phyloP scores from a whole-genome alignment of 2,113 vertebrate genomes.

The Tinamus guttatus region DNA sequence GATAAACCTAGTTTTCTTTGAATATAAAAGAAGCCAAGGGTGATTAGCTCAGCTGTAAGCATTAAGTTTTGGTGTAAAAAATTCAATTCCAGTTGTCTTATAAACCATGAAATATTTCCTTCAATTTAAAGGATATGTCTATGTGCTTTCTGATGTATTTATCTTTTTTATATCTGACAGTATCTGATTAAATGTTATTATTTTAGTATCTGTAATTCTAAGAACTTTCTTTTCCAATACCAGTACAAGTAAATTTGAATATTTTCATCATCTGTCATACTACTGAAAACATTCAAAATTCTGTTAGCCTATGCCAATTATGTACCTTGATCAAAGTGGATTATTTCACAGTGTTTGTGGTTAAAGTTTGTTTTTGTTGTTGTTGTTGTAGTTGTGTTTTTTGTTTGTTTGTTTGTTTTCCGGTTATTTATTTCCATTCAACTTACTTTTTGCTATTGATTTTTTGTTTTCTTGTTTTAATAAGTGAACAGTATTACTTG shows the following conservation, averaged over 20 bases:
- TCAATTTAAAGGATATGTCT: neutral
- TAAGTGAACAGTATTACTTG: neutral
- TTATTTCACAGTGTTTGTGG: neutral
- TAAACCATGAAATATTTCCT: neutral
- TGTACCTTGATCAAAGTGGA: neutral
- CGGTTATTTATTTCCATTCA: neutral
- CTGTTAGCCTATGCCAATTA: neutral
- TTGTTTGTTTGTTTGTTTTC: too few relatives aligned
- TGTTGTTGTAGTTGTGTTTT: too few relatives aligned
- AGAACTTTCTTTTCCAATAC: neutral
- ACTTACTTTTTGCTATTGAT: neutral
- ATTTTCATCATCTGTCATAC: neutral
- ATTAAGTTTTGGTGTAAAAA: neutral
- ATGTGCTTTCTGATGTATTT: neutral
- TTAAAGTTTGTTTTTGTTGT: neutral
- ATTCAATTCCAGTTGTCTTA: neutral
- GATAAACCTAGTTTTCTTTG: neutral
- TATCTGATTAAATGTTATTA: neutral
- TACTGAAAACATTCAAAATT: neutral
- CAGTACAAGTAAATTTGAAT: neutral
- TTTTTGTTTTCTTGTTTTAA: neutral
- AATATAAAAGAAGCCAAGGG: neutral
- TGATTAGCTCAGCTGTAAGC: neutral
- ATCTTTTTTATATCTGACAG: neutral
- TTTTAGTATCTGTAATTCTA: neutral